A percentile compares a stretch with the other conserved stretches of the same genome.
These are phyloP conservation scores for Leptopilina clavipes DNA, from an alignment of 1,140 invertebrate genomes.

Conservation along the genomic window DNA sequence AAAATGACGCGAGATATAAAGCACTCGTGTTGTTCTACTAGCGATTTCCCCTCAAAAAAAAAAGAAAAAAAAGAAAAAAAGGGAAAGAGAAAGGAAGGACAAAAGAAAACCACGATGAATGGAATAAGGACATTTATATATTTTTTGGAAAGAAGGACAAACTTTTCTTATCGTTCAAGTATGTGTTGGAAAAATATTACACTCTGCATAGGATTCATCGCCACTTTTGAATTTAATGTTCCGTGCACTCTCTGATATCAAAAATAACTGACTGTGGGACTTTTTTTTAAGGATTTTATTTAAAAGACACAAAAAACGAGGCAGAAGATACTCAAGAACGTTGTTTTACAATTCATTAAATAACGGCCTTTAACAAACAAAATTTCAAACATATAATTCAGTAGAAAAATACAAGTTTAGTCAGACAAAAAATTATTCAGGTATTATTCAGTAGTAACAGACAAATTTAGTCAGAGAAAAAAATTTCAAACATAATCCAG, in stretches of 20 bases:
- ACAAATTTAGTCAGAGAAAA: too few relatives aligned
- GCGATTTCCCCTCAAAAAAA: constrained; percentile 17
- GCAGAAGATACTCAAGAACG: too few relatives aligned
- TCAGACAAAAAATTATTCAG: too few relatives aligned
- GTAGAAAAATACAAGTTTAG: too few relatives aligned
- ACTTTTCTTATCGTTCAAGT: constrained; percentile 7
- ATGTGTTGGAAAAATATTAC: constrained; percentile 6
- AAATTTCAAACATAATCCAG: too few relatives aligned
- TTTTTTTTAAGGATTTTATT: constrained; percentile 4
- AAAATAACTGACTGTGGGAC: background rate
- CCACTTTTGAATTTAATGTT: constrained; percentile 13
- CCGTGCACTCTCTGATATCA: background rate
- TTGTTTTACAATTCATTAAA: too few relatives aligned
- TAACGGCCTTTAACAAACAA: too few relatives aligned
- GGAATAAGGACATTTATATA: background rate
- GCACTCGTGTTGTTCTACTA: constrained; percentile 29
- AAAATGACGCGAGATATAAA: constrained; percentile 51
- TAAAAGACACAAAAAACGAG: too few relatives aligned
- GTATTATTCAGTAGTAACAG: too few relatives aligned
- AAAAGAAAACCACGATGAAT: background rate
- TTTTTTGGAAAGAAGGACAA: background rate
- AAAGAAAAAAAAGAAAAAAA: background rate
- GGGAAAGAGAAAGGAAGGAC: too few relatives aligned
- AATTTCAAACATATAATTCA: too few relatives aligned
- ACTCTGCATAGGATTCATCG: background rate